These are phyloP conservation scores for Trichonephila inaurata DNA, from an alignment of 1,140 invertebrate genomes.

Conservation along the genomic window DNA sequence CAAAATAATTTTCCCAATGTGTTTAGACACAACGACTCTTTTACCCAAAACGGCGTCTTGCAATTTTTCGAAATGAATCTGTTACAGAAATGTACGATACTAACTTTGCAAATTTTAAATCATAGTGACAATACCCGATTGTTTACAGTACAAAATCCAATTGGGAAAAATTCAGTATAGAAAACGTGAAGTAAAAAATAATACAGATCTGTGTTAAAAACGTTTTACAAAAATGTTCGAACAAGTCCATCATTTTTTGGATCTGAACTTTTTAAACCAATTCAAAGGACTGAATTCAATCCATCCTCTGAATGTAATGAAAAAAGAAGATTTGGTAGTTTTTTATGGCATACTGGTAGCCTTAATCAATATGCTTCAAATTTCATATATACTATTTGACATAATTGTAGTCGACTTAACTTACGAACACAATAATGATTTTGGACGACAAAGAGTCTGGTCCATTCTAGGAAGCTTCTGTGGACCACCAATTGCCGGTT, in stretches of 20 bases:
- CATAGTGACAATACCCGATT: background rate
- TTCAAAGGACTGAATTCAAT: background rate
- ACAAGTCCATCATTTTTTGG: too few species aligned
- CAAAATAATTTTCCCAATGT: too few species aligned
- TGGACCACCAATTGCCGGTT: background rate
- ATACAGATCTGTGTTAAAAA: background rate
- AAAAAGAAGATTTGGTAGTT: background rate
- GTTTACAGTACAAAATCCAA: too few species aligned
- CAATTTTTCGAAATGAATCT: background rate
- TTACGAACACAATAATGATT: background rate
- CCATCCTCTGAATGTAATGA: background rate
- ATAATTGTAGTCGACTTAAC: background rate
- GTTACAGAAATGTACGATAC: background rate
- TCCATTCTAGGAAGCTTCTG: background rate
- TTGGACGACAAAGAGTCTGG: constrained; percentile 21
- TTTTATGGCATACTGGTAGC: background rate
- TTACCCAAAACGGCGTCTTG: background rate
- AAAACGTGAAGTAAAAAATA: background rate
- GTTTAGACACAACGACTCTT: too few species aligned
- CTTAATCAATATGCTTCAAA: background rate
- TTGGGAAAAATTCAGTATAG: background rate
- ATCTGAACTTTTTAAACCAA: background rate
- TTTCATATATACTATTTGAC: constrained; percentile 25
- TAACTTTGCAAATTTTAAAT: background rate
- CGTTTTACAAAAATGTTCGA: background rate